phyloP scores from a whole-genome alignment of 1,140 invertebrate genomes.

The Eumaeus atala region DNA sequence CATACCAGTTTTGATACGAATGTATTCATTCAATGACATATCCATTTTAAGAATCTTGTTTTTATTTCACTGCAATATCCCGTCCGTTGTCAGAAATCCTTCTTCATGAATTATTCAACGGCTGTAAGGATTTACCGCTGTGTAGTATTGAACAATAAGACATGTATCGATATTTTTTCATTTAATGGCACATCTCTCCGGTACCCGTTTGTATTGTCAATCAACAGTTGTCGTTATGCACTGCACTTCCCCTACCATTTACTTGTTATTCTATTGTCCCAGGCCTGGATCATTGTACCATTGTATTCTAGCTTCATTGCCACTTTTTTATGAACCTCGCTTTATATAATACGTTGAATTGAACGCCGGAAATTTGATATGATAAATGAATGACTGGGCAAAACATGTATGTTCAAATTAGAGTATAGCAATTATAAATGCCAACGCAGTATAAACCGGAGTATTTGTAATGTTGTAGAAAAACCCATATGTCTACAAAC shows the following conservation, averaged over 20 bases:
- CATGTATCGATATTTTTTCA: slow-evolving; percentile 27
- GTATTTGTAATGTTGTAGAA: not conserved
- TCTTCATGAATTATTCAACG: slow-evolving; percentile 56
- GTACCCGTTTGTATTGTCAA: slow-evolving; percentile 65
- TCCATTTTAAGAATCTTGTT: slow-evolving; percentile 24
- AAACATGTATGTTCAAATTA: too few relatives aligned
- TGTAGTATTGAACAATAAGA: slow-evolving; percentile 9
- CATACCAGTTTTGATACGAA: slow-evolving; percentile 14
- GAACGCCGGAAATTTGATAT: too few relatives aligned
- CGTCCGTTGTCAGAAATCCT: slow-evolving; percentile 27
- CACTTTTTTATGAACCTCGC: not conserved
- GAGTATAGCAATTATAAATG: not conserved
- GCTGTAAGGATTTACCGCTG: slow-evolving; percentile 42
- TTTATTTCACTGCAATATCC: slow-evolving; percentile 31
- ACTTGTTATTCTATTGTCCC: slow-evolving; percentile 66
- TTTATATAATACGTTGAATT: not conserved
- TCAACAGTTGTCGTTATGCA: slow-evolving; percentile 41
- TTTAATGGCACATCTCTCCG: slow-evolving; percentile 52
- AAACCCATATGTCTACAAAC: not conserved
- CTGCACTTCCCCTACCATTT: slow-evolving; percentile 51
- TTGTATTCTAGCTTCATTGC: slow-evolving; percentile 49
- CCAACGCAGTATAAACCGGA: not conserved
- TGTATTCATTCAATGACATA: slow-evolving; percentile 26
- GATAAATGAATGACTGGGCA: too few relatives aligned
- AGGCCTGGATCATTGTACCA: slow-evolving; percentile 50